phyloP scores from a whole-genome alignment of 2,797 vertebrate genomes.

The Dendrocincla fuliginosa region DNA sequence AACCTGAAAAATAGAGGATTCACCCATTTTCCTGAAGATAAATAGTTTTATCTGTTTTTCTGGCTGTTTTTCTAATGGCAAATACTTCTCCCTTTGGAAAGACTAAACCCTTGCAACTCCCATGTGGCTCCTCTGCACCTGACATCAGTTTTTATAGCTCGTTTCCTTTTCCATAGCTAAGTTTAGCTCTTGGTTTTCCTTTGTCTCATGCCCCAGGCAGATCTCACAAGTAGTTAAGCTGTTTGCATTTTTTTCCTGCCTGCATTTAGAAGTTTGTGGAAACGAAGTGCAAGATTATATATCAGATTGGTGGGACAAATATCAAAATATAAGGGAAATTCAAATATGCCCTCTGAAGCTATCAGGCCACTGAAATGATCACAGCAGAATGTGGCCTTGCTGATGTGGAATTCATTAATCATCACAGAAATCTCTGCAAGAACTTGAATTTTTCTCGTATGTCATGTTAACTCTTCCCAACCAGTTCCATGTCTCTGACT shows the following conservation, averaged over 20 bases:
- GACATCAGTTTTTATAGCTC: background rate
- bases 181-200: background rate
- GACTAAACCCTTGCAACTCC: background rate
- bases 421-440: background rate
- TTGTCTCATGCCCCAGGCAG: background rate
- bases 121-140: background rate
- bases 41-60: background rate
- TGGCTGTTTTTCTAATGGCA: background rate
- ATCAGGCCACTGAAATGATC: background rate
- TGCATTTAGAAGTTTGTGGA: background rate
- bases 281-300: background rate
- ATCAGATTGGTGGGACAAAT: background rate
- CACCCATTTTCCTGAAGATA: background rate
- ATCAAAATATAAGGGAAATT: background rate
- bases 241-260: background rate
- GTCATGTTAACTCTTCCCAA: background rate
- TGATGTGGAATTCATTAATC: background rate
- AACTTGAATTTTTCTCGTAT: background rate
- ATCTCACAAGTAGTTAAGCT: background rate
- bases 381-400: background rate
- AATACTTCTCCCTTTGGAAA: background rate
- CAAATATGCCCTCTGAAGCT: background rate
- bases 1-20: background rate
- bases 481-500: background rate
- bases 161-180: background rate